phyloP scores from a whole-genome alignment of 2,888 invertebrate genomes.

The Lathronympha strigana region DNA sequence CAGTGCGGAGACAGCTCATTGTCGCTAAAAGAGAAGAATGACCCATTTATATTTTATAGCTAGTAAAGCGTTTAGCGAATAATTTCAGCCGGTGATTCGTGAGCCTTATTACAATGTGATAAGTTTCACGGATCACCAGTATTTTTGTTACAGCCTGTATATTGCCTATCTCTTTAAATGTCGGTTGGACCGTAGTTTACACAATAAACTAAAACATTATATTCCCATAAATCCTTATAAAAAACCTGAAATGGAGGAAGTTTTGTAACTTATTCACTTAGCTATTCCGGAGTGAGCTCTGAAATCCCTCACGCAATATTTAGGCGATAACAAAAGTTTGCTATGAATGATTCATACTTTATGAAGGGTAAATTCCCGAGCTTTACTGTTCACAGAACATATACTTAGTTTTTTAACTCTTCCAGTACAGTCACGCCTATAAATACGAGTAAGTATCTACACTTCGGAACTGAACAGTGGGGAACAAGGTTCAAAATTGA shows the following conservation, averaged over 20 bases:
- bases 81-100: too few species aligned
- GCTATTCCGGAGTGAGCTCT: not conserved
- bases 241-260: constrained; percentile 35
- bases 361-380: constrained; percentile 1
- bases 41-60: too few species aligned
- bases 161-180: not conserved
- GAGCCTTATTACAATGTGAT: too few species aligned
- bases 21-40: too few species aligned
- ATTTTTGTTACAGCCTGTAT: too few species aligned
- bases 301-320: constrained; percentile 29
- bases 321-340: constrained; percentile 7
- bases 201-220: constrained; percentile 25
- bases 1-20: too few species aligned
- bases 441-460: too few species aligned
- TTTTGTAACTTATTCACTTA: constrained; percentile 38
- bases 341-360: constrained; percentile 31
- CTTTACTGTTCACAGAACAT: not conserved
- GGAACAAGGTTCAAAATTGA: too few species aligned
- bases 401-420: not conserved
- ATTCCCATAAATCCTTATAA: constrained; percentile 27
- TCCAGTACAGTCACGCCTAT: too few species aligned
- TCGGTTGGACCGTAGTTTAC: not conserved
- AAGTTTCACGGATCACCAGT: too few species aligned
- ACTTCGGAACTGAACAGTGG: too few species aligned
- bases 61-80: too few species aligned